These are phyloP conservation scores for Malthinus flaveolus DNA, from an alignment of 2,888 invertebrate species.

Conservation along the genomic window DNA sequence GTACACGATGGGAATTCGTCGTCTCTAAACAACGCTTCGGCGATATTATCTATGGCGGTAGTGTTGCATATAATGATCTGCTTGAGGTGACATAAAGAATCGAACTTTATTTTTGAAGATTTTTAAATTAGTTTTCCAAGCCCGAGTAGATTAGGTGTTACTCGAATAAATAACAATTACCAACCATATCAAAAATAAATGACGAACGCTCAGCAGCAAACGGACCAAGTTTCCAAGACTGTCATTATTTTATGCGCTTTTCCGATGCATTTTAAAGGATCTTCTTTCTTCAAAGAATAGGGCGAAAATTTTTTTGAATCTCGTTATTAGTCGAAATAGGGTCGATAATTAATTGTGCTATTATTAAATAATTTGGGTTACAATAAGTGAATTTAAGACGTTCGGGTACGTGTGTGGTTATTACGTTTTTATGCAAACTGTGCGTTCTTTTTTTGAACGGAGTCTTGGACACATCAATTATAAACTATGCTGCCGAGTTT, in stretches of 20 bases:
- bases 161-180: constrained; percentile 31
- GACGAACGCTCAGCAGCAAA: constrained; percentile 30
- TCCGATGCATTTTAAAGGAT: constrained; percentile 16
- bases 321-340: too few relatives aligned
- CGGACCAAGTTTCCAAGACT: constrained; percentile 37
- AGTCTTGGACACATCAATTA: constrained; percentile 27
- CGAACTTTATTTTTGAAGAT: constrained; percentile 1
- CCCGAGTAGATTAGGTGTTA: constrained; percentile 31
- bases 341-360: too few relatives aligned
- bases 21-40: constrained; percentile 25
- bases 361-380: too few relatives aligned
- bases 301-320: too few relatives aligned
- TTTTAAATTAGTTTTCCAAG: constrained; percentile 18
- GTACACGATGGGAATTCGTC: constrained; percentile 44
- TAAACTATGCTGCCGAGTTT: constrained; percentile 17
- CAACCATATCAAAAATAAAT: constrained; percentile 34
- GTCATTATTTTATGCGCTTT: constrained; percentile 28
- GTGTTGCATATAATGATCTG: constrained; percentile 25
- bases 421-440: too few relatives aligned
- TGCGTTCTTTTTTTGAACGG: not conserved
- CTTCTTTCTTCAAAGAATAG: too few relatives aligned
- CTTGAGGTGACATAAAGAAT: constrained; percentile 37
- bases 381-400: too few relatives aligned
- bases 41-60: constrained; percentile 29
- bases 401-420: too few relatives aligned